These are phyloP conservation scores for Malthinus flaveolus DNA, from an alignment of 2,888 invertebrate species.

Conservation along the genomic window DNA sequence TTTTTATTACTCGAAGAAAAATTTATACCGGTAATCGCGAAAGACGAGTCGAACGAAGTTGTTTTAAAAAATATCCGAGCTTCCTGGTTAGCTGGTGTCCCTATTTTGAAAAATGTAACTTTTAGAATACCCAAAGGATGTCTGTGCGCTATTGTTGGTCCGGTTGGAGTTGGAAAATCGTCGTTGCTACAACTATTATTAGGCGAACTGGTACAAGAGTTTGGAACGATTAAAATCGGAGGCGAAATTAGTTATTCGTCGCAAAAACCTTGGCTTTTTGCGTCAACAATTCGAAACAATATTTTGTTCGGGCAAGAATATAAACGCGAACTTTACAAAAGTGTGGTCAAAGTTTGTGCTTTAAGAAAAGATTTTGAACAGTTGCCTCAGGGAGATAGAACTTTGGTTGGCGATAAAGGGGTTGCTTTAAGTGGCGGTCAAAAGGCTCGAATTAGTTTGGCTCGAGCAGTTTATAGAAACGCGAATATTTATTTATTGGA, in stretches of 20 bases:
- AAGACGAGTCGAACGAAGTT: constrained; percentile 20
- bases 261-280: constrained; percentile 70
- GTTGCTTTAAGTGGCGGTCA: constrained; percentile 80
- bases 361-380: constrained; percentile 66
- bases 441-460: constrained; percentile 77
- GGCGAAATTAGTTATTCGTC: constrained; percentile 64
- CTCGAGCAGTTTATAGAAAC: constrained; percentile 75
- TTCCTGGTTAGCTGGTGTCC: not conserved
- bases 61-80: not conserved
- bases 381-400: constrained; percentile 59
- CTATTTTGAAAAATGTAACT: constrained; percentile 48
- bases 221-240: constrained; percentile 58
- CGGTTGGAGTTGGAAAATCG: constrained; percentile 82
- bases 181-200: constrained; percentile 57
- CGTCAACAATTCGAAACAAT: constrained; percentile 65
- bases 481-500: constrained; percentile 78
- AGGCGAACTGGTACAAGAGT: constrained; percentile 60
- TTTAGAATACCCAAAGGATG: constrained; percentile 55
- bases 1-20: constrained; percentile 63
- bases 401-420: constrained; percentile 71
- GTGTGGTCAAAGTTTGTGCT: constrained; percentile 63
- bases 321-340: constrained; percentile 53
- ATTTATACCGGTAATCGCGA: constrained; percentile 41
- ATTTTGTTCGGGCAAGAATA: constrained; percentile 66
- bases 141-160: constrained; percentile 79